These are phyloP conservation scores for Pangasianodon hypophthalmus DNA, from an alignment of 2,113 vertebrate species.

Conservation along the genomic window DNA sequence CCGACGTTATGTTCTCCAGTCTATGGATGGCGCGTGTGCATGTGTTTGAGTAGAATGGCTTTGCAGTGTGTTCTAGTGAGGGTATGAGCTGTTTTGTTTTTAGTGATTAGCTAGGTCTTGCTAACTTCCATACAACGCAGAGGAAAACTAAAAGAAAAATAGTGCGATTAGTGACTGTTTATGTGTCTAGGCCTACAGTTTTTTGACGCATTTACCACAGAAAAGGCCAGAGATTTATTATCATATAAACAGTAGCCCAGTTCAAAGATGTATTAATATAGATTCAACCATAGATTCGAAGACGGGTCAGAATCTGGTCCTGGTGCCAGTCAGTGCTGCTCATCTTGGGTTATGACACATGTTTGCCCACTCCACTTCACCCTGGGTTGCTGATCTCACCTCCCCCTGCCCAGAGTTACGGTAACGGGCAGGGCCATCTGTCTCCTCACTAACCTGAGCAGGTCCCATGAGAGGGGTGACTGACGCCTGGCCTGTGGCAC, in stretches of 20 bases:
- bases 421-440: conserved; percentile 71
- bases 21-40: background rate
- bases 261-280: background rate
- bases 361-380: conserved; percentile 30
- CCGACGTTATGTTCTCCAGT: background rate
- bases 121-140: background rate
- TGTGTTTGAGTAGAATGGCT: background rate
- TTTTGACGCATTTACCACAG: background rate
- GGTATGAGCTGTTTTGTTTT: background rate
- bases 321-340: background rate
- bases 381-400: conserved; percentile 52
- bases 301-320: conserved; percentile 7
- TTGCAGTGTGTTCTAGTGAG: background rate
- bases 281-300: background rate
- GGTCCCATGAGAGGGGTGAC: conserved; percentile 77
- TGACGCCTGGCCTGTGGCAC: conserved; percentile 79
- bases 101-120: background rate
- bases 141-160: background rate
- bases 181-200: background rate
- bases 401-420: conserved; percentile 60
- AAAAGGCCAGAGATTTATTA: background rate
- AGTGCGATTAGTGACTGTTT: background rate
- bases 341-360: conserved; percentile 43
- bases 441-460: conserved; percentile 77
- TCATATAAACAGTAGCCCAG: background rate